Base-by-base conservation (phyloP, 1,140 invertebrate species). In the Philaenus spumarius region DNA sequence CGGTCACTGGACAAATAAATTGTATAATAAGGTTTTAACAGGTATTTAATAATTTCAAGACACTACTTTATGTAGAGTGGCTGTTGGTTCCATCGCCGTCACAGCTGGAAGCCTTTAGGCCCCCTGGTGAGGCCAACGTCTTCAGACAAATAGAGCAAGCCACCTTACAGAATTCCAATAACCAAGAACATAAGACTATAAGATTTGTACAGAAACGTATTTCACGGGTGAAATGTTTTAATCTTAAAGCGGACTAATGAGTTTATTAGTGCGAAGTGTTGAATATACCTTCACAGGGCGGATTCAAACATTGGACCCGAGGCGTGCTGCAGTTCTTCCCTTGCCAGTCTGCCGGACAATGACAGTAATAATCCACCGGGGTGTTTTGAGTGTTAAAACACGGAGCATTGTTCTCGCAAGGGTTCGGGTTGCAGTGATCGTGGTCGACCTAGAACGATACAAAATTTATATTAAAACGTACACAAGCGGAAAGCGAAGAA, bases 301-400 rank as follows among this genome's bases (percentile, higher is more conserved):
- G 80, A 67, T 78, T 78, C 47, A 80, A 73, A 64, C 79, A 79
- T 19, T 75, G 74, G 5, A 79, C 76, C 52, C 80, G 80, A 11
- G 79, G 72, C 62, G 87, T 81, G 64, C 90, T 90, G 71, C 93
- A 97, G 74, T 93, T 94, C 71, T 89, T 90, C 30, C 94, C 94
- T 58, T 86, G 83, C 82, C 90, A 95, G 62, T 86, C 84, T 47
- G 82, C 80, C 0, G 86, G 82, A 75, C 94, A 97, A 72, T 91
- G 87, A 72, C 93, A 97, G 67, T 90, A 89, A 73, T 93, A 95
- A 68, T 90, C 88, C 47, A 82, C 82, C 65, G 90, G 82, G 0
- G 87, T 90, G 65, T 92, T 93, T 65, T 90, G 82, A 0, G 87
- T 90, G 65, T 92, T 93, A 68, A 91, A 84, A 69, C 91, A 94